phyloP scores from a whole-genome alignment of 1,140 invertebrate genomes.

The Sinella curviseta region DNA sequence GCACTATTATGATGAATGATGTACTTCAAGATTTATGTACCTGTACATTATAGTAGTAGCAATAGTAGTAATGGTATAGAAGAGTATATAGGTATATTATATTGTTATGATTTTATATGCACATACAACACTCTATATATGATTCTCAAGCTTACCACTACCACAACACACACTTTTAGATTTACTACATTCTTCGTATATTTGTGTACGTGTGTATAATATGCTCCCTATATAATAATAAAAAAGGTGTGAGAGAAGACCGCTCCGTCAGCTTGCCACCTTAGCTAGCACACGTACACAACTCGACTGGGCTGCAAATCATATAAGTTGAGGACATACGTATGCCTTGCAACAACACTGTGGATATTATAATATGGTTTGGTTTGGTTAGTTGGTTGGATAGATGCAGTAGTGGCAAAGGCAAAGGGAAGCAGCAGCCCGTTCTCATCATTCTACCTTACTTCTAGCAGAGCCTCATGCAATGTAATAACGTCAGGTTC shows the following conservation, averaged over 20 bases:
- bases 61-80: background rate
- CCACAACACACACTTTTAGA: background rate
- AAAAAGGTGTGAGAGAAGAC: slow-evolving; percentile 25
- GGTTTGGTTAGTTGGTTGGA: background rate
- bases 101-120: background rate
- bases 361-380: background rate
- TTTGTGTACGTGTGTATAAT: slow-evolving; percentile 6
- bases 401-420: too few species aligned
- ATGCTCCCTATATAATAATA: background rate
- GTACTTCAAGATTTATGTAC: background rate
- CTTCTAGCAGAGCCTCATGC: background rate
- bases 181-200: background rate
- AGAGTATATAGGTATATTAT: background rate
- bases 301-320: slow-evolving; percentile 23
- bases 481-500: background rate
- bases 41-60: background rate
- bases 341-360: slow-evolving; percentile 4
- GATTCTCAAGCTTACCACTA: background rate
- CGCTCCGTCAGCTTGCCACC: slow-evolving; percentile 17
- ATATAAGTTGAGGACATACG: slow-evolving; percentile 27
- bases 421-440: background rate
- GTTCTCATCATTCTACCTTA: background rate
- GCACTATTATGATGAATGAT: slow-evolving; percentile 17
- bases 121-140: background rate
- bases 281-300: slow-evolving; percentile 24